Evolutionary conservation across 2,113 vertebrate species (phyloP), one percentile per base, ranked within the genome.

Genomic region (Gobius niger): DNA sequence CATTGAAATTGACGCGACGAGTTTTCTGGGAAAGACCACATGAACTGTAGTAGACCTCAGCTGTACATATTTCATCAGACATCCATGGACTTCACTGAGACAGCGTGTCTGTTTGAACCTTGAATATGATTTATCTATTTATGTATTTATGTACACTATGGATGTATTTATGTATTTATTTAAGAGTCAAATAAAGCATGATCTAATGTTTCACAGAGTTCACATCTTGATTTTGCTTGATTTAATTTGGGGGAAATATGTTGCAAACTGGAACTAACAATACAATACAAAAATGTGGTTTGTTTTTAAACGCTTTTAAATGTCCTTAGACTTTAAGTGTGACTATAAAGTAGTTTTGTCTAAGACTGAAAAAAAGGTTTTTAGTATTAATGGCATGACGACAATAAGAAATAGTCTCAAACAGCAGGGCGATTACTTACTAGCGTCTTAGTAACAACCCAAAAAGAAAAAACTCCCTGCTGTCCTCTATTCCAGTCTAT

Each of bases 151-250:
- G 84, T 86, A 87, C 73, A 82, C 76, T 79, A 74, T 87, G 41
- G 81, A 76, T 82, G 82, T 88, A 87, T 87, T 77, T 82, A 88
- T 82, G 81, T 81, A 65, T 89, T 88, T 81, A 66, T 80, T 88
- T 89, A 19, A 78, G 78, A 76, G 63, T 86, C 70, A 83, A 92
- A 94, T 93, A 94, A 95, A 94, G 93, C 93, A 94, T 94, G 89
- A 82, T 89, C 86, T 83, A 76, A 83, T 77, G 85, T 78, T 78
- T 83, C 71, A 80, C 65, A 84, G 54, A 78, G 81, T 65, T 77
- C 71, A 24, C 3, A 1, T 74, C 68, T 79, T 68, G 65, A 78
- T 60, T 34, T 85, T 57, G 53, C 69, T 79, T 82, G 70, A 46
- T 67, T 75, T 87, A 47, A 65, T 73, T 87, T 74, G 68, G 51